A percentile compares a stretch with the other conserved stretches of the same genome.
Conservation (phyloP, 2,797 vertebrate species). For the Microchirus variegatus region DNA sequence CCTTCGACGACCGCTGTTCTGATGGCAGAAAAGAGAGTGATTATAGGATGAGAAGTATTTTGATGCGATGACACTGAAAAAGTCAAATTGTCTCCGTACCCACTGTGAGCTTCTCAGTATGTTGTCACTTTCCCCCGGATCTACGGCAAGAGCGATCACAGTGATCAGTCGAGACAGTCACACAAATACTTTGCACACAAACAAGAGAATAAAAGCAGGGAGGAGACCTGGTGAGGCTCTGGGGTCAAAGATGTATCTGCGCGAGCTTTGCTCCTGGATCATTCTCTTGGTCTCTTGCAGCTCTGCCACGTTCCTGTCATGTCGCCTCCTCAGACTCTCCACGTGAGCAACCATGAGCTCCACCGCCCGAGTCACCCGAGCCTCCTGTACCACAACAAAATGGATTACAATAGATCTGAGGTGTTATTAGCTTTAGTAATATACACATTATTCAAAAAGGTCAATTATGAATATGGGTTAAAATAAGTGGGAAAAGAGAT, state of each 20-base stretch:
- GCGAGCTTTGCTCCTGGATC: conserved; percentile 78
- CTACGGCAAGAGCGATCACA: conserved; percentile 61
- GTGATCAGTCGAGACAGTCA: conserved; percentile 6
- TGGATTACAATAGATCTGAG: no score
- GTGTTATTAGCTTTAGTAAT: no score
- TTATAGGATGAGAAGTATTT: conserved; percentile 24
- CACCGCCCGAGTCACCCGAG: conserved; percentile 82
- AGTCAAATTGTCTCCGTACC: conserved; percentile 60
- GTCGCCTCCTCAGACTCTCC: conserved; percentile 84
- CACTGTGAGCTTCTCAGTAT: conserved; percentile 69
- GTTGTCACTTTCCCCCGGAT: conserved; percentile 78
- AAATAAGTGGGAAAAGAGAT: no score
- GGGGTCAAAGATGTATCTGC: conserved; percentile 65
- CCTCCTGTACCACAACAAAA: conserved; percentile 78
- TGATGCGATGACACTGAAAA: conserved; percentile 15
- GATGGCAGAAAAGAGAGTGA: conserved; percentile 1
- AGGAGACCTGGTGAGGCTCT: conserved; percentile 65
- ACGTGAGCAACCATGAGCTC: conserved; percentile 89
- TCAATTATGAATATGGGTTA: no score
- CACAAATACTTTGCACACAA: not conserved
- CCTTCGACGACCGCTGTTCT: conserved; percentile 77
- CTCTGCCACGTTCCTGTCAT: conserved; percentile 74
- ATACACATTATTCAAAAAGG: no score
- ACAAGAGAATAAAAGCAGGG: no score
- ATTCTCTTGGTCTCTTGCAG: conserved; percentile 84